These are phyloP conservation scores for Chionodraco myersi DNA, from an alignment of 2,113 vertebrate species.

Conservation along the genomic window DNA sequence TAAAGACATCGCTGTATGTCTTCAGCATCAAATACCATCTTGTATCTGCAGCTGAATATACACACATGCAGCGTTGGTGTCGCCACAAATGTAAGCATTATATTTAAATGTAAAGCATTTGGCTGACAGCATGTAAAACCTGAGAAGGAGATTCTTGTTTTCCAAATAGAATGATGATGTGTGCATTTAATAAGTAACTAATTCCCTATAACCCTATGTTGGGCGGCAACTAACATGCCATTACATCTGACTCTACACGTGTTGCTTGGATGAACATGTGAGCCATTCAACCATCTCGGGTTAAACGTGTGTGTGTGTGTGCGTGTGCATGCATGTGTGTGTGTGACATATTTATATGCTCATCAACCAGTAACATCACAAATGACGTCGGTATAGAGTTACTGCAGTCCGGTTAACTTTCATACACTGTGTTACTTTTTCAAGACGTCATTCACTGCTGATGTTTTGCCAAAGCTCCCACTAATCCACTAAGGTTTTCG, in stretches of 20 bases:
- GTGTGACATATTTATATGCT: background rate
- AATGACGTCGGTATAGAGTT: background rate
- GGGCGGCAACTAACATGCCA: background rate
- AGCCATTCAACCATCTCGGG: background rate
- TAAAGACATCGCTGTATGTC: slow-evolving; percentile 26
- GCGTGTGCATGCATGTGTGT: background rate
- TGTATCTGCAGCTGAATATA: slow-evolving; percentile 51
- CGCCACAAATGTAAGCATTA: background rate
- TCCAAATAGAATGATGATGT: background rate
- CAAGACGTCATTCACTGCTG: background rate
- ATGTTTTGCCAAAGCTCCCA: slow-evolving; percentile 19
- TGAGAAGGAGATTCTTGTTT: background rate
- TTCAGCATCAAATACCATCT: slow-evolving; percentile 9
- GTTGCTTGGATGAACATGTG: background rate
- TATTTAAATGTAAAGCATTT: background rate
- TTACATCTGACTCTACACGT: background rate
- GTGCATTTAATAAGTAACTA: slow-evolving; percentile 7
- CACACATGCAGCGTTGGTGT: background rate
- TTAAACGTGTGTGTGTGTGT: no score
- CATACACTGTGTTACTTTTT: background rate
- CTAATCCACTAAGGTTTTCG: slow-evolving; percentile 12
- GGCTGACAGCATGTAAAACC: background rate
- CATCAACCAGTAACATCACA: background rate
- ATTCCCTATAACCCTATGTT: background rate
- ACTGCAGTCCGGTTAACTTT: background rate